Evolutionary conservation across 2,888 invertebrate genomes (phyloP).

Genomic region (Athrips mouffetella): DNA sequence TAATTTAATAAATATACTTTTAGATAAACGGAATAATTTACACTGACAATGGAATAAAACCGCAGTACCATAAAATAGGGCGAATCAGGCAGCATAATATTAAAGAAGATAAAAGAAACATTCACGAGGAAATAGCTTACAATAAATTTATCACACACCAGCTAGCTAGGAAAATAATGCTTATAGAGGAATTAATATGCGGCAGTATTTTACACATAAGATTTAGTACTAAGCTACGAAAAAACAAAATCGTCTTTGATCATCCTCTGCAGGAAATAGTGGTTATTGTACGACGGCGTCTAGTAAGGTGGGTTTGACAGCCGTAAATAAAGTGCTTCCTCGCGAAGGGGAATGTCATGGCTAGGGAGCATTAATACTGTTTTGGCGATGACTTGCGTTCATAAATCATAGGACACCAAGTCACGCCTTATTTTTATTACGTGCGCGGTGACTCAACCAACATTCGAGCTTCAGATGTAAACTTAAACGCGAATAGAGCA

Average conservation of each 20-base stretch:
- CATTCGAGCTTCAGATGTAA: neutral
- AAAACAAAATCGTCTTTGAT: neutral
- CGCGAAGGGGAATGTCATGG: constrained; percentile 46
- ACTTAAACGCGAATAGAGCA: constrained; percentile 3
- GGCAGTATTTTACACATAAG: neutral
- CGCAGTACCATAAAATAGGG: neutral
- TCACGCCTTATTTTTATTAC: constrained; percentile 38
- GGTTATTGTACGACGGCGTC: neutral
- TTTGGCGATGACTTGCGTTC: constrained; percentile 39
- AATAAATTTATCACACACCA: neutral
- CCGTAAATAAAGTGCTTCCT: constrained; percentile 43
- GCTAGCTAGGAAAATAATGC: neutral
- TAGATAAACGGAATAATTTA: neutral
- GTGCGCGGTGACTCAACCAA: constrained; percentile 26
- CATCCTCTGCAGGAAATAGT: constrained; percentile 3
- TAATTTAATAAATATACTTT: neutral
- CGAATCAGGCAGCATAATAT: neutral
- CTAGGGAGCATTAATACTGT: constrained; percentile 47
- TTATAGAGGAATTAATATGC: neutral
- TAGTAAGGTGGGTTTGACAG: constrained; percentile 34
- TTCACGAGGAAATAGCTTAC: neutral
- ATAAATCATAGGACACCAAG: constrained; percentile 39
- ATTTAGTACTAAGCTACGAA: too few relatives aligned
- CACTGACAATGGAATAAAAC: neutral
- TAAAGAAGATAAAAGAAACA: neutral